Base-by-base conservation (phyloP, 1,140 invertebrate genomes). In the Sitodiplosis mosellana region DNA sequence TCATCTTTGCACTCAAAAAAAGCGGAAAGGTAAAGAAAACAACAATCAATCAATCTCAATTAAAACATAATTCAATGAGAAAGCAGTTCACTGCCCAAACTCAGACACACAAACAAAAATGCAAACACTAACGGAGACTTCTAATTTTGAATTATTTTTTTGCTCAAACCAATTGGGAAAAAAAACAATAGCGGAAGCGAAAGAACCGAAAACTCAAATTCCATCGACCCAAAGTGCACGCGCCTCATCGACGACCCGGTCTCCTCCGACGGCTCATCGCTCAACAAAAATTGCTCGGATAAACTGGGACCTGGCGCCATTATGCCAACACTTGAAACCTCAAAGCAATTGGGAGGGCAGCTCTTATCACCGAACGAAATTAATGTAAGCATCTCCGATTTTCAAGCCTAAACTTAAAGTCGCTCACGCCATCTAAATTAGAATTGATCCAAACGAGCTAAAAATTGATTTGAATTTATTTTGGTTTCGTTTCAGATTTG, bases 171-270 rank as follows among this genome's bases (percentile, higher is more conserved):
- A n/a, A n/a, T n/a, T n/a, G n/a, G n/a, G n/a, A 10, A 27, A 10
- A 18, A 7, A 45, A 18, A 14, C 50, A 45, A 33, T 38, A 63
- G 59, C 51, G 63, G 67, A 70, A 83, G 77, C 80, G 80, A 78
- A 74, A 77, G 67, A 69, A 78, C 78, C 76, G 74, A 68, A 76
- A 77, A 65, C 71, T 76, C 66, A 78, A 80, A 66, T 84, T 83
- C 70, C 74, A 82, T 67, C 73, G 79, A 72, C 75, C 78, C 73
- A 85, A 84, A 69, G 72, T 81, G 63, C 81, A 84, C 67, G 75
- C 73, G 60, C 74, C 76, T 67, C 71, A 64, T 51, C 54, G 62
- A 34, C 54, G 61, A 60, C 62, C 62, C 53, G 59, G 59, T 47
- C 52, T 64, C 48, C 57, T 64, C 54, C 63, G 57, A 54, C 64